Percentiles rank a stretch among this genome's conserved stretches.
These are phyloP conservation scores for Bombus polaris DNA, from an alignment of 1,140 invertebrate species.

Conservation along the genomic window DNA sequence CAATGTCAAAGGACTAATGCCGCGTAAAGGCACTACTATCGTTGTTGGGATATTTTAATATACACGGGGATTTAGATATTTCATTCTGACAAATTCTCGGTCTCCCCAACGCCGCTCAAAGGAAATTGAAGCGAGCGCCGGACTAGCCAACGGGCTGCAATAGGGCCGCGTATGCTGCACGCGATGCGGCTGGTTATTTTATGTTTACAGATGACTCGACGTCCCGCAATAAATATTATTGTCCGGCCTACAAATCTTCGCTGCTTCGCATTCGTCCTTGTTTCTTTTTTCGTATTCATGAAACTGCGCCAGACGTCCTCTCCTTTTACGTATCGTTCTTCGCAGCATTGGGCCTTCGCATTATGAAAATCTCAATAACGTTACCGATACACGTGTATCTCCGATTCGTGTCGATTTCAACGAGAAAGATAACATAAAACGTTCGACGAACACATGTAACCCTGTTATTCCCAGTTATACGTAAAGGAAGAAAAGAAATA, in stretches of 20 bases:
- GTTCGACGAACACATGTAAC: too few relatives aligned
- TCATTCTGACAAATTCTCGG: conserved; percentile 43
- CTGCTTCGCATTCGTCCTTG: conserved; percentile 23
- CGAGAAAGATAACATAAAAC: background rate
- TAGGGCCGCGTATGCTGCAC: conserved; percentile 21
- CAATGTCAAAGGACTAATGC: conserved; percentile 19
- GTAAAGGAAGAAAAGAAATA: background rate
- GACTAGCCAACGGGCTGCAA: background rate
- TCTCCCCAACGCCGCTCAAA: background rate
- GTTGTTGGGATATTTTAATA: conserved; percentile 42
- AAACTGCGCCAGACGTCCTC: conserved; percentile 5
- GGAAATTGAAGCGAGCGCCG: conserved; percentile 40
- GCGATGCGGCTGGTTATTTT: conserved; percentile 55
- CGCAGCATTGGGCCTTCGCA: background rate
- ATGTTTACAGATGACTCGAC: conserved; percentile 59
- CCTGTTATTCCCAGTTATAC: background rate
- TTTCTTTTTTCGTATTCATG: conserved; percentile 27
- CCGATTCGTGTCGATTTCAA: background rate
- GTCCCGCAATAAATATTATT: conserved; percentile 52
- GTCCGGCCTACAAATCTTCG: conserved; percentile 48
- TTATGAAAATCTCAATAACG: conserved; percentile 14
- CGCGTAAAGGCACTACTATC: background rate
- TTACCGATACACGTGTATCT: background rate
- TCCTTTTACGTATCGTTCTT: conserved; percentile 10
- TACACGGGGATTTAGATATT: conserved; percentile 40